Evolutionary conservation across 2,797 vertebrate genomes (phyloP), one percentile per base, ranked within the genome.

Genomic region (Cuculus canorus): DNA sequence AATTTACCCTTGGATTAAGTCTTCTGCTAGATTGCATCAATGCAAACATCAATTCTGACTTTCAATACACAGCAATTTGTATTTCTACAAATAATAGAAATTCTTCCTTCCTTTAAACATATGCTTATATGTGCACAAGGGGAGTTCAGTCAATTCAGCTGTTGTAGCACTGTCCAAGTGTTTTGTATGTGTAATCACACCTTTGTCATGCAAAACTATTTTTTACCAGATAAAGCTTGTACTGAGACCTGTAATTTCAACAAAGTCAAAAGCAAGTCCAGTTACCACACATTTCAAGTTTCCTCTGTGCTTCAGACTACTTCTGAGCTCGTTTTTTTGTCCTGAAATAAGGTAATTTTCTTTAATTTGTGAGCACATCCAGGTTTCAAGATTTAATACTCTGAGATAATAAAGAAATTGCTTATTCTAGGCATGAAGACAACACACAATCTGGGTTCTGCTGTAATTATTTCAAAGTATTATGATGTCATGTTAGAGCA

Each of bases 41-140:
- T 9, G 16, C 33, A 53, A 73, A 32, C 13, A 27, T 17, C 18
- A 16, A 0, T 65, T 84, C 70, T 35, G 18, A 45, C 7, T 86
- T 72, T 33, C 18, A 64, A 6, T 10, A 30, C 25, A 7, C 4
- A 56, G 22, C n/a, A 23, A 9, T 33, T 72, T 78, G n/a, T 66
- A 56, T 78, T 45, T 30, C 22, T 60, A 48, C 33, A 28, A 33
- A 39, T n/a, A n/a, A n/a, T n/a, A n/a, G n/a, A n/a, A n/a, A n/a
- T n/a, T n/a, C n/a, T n/a, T n/a, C n/a, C 15, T 53, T 57, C 16
- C 23, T 75, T 43, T 28, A 33, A 65, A 25, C 0, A 0, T 30
- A 8, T 5, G 1, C 15, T 65, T 3, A 2, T 18, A 8, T 2
- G 3, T 1, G 16, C 28, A 21, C 10, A 6, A 0, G 17, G 27